These are phyloP conservation scores for Rhynchonycteris naso DNA, from an alignment of 2,797 vertebrate species.

Conservation along the genomic window DNA sequence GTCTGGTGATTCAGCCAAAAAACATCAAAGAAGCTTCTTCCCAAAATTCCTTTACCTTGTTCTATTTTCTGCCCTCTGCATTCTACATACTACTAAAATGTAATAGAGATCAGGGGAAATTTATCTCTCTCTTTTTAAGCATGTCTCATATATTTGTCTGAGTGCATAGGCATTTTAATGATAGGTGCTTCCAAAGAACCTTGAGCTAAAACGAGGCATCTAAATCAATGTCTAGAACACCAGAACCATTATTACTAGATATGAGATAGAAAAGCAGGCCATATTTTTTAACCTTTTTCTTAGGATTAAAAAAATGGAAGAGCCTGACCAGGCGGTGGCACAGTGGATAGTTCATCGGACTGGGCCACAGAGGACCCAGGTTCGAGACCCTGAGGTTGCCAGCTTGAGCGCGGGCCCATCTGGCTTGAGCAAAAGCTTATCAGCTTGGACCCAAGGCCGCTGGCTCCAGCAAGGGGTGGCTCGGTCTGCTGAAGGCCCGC, in stretches of 20 bases:
- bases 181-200: slow-evolving; percentile 50
- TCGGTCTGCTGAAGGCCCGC: too few relatives aligned
- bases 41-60: neutral
- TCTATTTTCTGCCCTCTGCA: slow-evolving; percentile 21
- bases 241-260: slow-evolving; percentile 36
- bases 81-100: slow-evolving; percentile 47
- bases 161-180: neutral
- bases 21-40: neutral
- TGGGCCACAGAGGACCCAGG: too few relatives aligned
- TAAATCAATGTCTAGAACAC: slow-evolving; percentile 35
- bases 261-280: slow-evolving; percentile 24
- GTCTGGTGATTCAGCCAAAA: slow-evolving; percentile 2
- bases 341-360: too few relatives aligned
- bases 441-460: too few relatives aligned
- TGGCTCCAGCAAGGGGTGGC: too few relatives aligned
- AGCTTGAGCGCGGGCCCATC: too few relatives aligned
- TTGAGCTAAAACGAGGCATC: neutral
- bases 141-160: slow-evolving; percentile 51
- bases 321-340: too few relatives aligned
- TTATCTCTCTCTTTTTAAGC: slow-evolving; percentile 46
- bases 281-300: slow-evolving; percentile 43
- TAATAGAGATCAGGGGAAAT: neutral
- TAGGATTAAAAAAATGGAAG: slow-evolving; percentile 29
- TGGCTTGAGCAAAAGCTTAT: too few relatives aligned
- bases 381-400: too few relatives aligned